Evolutionary conservation across 2,113 vertebrate genomes (phyloP), one percentile per base, ranked within the genome.

Genomic region (Lathamus discolor): DNA sequence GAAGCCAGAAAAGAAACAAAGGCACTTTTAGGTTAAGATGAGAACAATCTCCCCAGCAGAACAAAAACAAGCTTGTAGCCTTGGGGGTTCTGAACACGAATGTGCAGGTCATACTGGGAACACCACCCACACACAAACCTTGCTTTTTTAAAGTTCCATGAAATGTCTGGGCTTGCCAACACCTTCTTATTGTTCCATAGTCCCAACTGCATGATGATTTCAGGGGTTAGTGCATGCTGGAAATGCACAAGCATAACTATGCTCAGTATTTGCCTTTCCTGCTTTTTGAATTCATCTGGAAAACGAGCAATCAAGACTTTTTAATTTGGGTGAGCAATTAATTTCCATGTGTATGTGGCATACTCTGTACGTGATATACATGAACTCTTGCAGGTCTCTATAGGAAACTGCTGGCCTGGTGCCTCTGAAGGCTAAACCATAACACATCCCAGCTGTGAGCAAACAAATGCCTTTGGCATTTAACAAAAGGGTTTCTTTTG

Each of bases 391-490:
- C 79, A 92, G 73, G 31, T 80, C 76, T 94, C 90, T 54, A 55
- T 44, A 90, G 83, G 79, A 96, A 84, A 86, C 22, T 82, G 62
- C 54, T 96, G 94, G 94, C 67, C 17, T 41, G 3, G 49, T 4
- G 41, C 73, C 76, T 92, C 86, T 49, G 91, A 92, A 70, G 59
- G 90, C 66, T 93, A 92, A 83, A 81, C 57, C 74, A 7, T 24
- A 93, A 80, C 37, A 83, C 43, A 85, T 67, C 66, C 81, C 92
- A 96, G 87, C 69, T 93, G 91, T 49, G 46, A 83, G 44, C 63
- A 96, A 96, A 90, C 92, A 94, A 92, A 95, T 83, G 57, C 43
- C 57, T 95, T 92, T 96, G 91, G 90, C 92, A 81, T 61, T 69
- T 64, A 59, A 51, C 68, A 95, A 90, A 92, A 84, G 46, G 18